phyloP scores from a whole-genome alignment of 2,797 vertebrate genomes.

The Adelosebastes latens region DNA sequence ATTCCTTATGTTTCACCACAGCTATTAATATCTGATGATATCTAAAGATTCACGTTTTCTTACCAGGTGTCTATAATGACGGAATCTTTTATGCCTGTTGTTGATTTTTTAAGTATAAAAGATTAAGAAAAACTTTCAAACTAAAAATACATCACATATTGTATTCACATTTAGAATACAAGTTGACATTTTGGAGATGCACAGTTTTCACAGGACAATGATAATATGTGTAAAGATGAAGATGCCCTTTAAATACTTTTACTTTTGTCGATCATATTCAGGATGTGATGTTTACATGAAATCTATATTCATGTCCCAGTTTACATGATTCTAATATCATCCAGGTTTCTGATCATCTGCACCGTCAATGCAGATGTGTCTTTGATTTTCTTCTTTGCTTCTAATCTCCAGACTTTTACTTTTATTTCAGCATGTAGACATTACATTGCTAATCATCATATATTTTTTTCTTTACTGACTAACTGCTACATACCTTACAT shows the following conservation, averaged over 20 bases:
- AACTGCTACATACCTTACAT: background rate
- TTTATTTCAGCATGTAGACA: background rate
- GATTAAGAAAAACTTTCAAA: background rate
- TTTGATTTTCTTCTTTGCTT: background rate
- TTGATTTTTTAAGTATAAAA: background rate
- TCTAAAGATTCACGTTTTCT: background rate
- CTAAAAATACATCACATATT: background rate
- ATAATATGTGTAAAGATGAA: background rate
- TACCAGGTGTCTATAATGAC: background rate
- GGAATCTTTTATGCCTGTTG: background rate
- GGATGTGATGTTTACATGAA: background rate
- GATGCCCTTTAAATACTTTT: background rate
- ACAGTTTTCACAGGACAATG: background rate
- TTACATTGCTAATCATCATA: background rate
- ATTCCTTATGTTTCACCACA: constrained; percentile 4
- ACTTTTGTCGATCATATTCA: background rate
- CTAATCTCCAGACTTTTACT: background rate
- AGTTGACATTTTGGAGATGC: background rate
- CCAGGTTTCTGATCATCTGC: background rate
- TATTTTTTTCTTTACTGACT: background rate
- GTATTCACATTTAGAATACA: background rate
- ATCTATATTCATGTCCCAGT: background rate
- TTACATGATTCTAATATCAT: background rate
- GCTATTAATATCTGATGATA: background rate
- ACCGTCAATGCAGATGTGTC: background rate